Base-by-base conservation (phyloP, 2,888 invertebrate species). In the Dendrolimus pini region DNA sequence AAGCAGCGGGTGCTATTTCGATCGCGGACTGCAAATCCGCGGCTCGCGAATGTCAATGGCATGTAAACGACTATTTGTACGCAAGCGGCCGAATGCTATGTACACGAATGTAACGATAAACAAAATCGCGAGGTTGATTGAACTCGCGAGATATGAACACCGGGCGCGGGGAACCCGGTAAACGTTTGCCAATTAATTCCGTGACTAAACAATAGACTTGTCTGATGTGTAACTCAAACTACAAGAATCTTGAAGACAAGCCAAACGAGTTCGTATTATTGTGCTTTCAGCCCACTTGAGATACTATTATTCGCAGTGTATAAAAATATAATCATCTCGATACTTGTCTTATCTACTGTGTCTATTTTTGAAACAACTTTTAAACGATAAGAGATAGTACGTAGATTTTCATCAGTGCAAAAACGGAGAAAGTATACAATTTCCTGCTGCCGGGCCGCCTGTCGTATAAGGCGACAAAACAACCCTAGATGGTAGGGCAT, bases 11-110 rank as follows among this genome's bases (percentile, higher is more conserved):
- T 60, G 75, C 78, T 82, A 83, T 83, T 85, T 83, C 72, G 73
- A 78, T 72, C 69, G 63, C 64, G 61, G 64, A 66, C 67, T 67
- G 73, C 75, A 68, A 77, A 75, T 70, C 63, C 64, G 68, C 70
- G 68, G 62, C 61, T 67, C 68, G 70, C 65, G 76, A 83, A 84
- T 86, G 88, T 87, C 87, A 88, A 86, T 86, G 85, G 83, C 85
- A 84, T 78, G 78, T 70, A 71, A 81, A 81, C 74, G 72, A 68
- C 63, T 65, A 67, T 68, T 68, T 67, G 67, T 66, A 75, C 74
- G 75, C 70, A 71, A 69, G 64, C 62, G 62, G 66, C 62, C 65
- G 60, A 69, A 67, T 9, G 47, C 30, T 47, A 47, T 47, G 47
- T 47, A 47, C 12, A 47, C 12, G 47, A 47, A 47, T 47, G 62